phyloP scores from a whole-genome alignment of 64 coral and sea anemone species.

The Stichodactyla helianthus region DNA sequence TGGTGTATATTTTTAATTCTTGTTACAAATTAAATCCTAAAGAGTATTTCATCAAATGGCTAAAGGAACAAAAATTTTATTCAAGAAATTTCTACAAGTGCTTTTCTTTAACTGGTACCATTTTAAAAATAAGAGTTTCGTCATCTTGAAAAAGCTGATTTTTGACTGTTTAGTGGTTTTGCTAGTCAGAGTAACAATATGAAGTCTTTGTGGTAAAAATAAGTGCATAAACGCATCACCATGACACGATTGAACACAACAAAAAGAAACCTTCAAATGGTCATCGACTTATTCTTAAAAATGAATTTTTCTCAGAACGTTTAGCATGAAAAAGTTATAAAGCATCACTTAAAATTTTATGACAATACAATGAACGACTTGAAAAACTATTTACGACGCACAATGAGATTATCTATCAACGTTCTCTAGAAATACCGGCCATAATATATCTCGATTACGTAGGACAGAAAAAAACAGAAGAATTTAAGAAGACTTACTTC shows the following conservation, averaged over 20 bases:
- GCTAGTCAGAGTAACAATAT: not conserved
- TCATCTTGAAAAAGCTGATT: not conserved
- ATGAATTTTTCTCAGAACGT: not conserved
- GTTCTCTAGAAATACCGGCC: not conserved
- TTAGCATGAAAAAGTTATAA: not conserved
- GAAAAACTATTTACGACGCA: not conserved
- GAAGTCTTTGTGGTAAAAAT: not conserved
- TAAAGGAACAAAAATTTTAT: no score
- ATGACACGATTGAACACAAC: not conserved
- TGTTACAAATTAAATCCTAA: not conserved
- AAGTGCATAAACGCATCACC: not conserved
- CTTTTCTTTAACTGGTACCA: not conserved
- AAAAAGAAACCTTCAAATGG: not conserved
- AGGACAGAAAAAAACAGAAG: not conserved
- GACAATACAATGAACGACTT: constrained; percentile 6
- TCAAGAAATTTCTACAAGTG: not conserved
- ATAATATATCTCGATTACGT: not conserved
- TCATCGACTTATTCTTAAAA: not conserved
- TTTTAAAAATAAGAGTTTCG: not conserved
- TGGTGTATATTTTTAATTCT: not conserved
- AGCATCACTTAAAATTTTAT: not conserved
- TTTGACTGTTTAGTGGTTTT: not conserved
- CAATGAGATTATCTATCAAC: not conserved
- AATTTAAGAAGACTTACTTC: constrained; percentile 35
- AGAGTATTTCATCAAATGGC: no score